These are phyloP conservation scores for Dryadula phaetusa DNA, from an alignment of 2,888 invertebrate species.

Conservation along the genomic window DNA sequence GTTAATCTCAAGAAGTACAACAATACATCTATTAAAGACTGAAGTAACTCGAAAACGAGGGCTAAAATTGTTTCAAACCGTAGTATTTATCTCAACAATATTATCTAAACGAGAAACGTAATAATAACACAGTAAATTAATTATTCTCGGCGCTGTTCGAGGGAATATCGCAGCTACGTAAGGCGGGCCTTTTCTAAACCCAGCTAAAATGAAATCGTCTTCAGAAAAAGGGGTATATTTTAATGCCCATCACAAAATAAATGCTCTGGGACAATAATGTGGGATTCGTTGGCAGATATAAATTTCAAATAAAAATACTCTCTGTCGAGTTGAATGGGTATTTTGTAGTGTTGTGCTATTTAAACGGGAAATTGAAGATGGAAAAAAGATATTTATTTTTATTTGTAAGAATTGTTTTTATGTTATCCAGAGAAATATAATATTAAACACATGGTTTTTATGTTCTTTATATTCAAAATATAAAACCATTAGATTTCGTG, in stretches of 20 bases:
- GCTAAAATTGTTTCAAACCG: neutral
- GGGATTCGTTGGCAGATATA: conserved; percentile 81
- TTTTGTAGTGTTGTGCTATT: conserved; percentile 54
- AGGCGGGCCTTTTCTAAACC: conserved; percentile 79
- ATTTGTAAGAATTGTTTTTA: neutral
- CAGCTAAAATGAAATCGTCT: conserved; percentile 82
- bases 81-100: conserved; percentile 57
- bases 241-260: conserved; percentile 83
- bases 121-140: conserved; percentile 81
- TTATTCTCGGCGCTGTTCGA: conserved; percentile 69
- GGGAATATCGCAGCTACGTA: conserved; percentile 66
- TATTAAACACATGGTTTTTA: too few species aligned
- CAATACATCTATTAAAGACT: conserved; percentile 4
- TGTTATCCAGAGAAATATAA: too few species aligned
- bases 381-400: neutral
- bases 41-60: conserved; percentile 8
- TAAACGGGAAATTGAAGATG: neutral
- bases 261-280: conserved; percentile 82
- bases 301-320: conserved; percentile 82
- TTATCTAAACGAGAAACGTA: conserved; percentile 72
- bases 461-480: too few species aligned
- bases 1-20: neutral
- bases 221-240: conserved; percentile 83
- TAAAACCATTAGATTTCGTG: too few species aligned
- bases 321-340: conserved; percentile 54